A percentile compares a stretch with the other conserved stretches of the same genome.
phyloP scores from a whole-genome alignment of 2,888 invertebrate species.

The Opisthograptis luteolata region DNA sequence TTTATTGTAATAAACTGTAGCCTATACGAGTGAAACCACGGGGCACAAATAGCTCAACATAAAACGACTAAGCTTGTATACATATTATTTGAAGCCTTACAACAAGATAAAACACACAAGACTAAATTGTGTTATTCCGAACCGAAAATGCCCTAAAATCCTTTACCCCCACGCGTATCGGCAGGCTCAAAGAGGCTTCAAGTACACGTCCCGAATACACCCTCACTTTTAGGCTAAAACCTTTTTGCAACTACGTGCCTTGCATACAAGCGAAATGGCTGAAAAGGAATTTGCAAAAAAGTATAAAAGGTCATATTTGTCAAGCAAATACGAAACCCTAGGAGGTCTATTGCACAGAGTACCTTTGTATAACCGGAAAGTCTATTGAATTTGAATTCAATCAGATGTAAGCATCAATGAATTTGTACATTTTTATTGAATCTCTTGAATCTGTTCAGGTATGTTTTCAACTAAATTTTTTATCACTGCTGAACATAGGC shows the following conservation, averaged over 20 bases:
- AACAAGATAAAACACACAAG: neutral
- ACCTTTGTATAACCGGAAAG: too few species aligned
- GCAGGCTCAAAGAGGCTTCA: slow-evolving; percentile 33
- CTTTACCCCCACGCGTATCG: slow-evolving; percentile 29
- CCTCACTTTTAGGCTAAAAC: slow-evolving; percentile 39
- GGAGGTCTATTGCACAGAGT: too few species aligned
- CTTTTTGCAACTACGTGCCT: slow-evolving; percentile 41
- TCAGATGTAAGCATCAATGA: slow-evolving; percentile 7
- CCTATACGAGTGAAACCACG: too few species aligned
- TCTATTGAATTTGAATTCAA: slow-evolving; percentile 25
- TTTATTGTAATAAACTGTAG: too few species aligned
- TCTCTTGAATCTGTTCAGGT: too few species aligned
- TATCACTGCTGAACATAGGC: too few species aligned
- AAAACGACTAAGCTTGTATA: too few species aligned
- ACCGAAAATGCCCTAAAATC: slow-evolving; percentile 24
- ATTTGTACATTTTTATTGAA: neutral
- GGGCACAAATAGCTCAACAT: too few species aligned
- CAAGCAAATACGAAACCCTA: slow-evolving; percentile 17
- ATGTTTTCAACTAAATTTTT: too few species aligned
- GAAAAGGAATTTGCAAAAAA: slow-evolving; percentile 29
- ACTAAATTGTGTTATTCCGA: slow-evolving; percentile 15
- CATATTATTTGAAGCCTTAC: too few species aligned
- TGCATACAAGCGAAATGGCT: slow-evolving; percentile 33
- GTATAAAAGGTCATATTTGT: slow-evolving; percentile 36
- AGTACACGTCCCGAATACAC: slow-evolving; percentile 31